phyloP scores from a whole-genome alignment of 2,113 vertebrate species.

The Rhinoptilus africanus region DNA sequence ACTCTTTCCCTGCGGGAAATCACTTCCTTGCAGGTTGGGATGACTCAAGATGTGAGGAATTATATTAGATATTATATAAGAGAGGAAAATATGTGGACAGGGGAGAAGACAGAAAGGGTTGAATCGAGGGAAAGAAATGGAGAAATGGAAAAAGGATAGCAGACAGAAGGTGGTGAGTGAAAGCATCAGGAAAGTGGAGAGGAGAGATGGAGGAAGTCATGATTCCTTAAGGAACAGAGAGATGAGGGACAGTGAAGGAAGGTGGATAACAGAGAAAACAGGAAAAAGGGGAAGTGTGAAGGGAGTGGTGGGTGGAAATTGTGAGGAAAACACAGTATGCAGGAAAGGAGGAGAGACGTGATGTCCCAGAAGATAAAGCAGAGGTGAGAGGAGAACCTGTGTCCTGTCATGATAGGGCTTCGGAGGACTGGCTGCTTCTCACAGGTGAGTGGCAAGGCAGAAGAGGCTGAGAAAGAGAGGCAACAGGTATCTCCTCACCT shows the following conservation, averaged over 20 bases:
- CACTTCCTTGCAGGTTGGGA: not conserved
- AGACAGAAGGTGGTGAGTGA: not conserved
- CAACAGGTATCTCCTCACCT: not conserved
- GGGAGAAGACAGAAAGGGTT: not conserved
- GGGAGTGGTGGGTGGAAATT: not conserved
- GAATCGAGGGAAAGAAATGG: not conserved
- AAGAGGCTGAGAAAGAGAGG: not conserved
- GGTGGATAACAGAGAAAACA: not conserved
- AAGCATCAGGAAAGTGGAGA: not conserved
- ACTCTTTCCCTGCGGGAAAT: not conserved
- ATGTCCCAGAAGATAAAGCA: not conserved
- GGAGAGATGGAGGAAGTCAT: not conserved
- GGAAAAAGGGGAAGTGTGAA: not conserved
- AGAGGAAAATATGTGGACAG: not conserved
- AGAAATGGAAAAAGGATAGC: not conserved
- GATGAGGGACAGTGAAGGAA: not conserved
- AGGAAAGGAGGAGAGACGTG: not conserved
- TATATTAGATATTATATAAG: not conserved
- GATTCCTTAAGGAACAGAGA: not conserved
- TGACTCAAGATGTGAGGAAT: slow-evolving; percentile 19
- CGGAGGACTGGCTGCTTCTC: not conserved
- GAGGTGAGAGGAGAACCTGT: not conserved
- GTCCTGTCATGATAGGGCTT: not conserved
- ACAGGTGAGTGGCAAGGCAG: not conserved
- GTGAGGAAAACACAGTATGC: not conserved